Base-by-base conservation (phyloP, 2,888 invertebrate genomes). In the Cosmorhoe ocellata region DNA sequence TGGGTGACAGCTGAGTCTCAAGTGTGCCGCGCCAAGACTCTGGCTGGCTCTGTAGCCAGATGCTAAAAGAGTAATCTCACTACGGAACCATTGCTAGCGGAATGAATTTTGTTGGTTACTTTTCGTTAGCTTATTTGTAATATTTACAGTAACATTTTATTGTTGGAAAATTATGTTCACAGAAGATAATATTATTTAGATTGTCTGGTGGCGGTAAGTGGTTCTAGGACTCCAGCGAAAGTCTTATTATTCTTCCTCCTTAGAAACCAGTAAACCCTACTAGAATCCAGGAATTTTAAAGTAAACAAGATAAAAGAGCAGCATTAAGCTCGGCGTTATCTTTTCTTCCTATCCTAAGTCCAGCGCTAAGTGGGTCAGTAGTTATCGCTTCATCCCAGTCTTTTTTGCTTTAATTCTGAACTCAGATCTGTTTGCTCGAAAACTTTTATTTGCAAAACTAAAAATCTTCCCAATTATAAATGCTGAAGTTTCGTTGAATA, bases 1-100 rank as follows among this genome's bases (percentile, higher is more conserved):
- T 37, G 12, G 51, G 47, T 51, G 51, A 58, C 56, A 53, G 53
- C 53, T 53, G 48, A 51, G 40, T 9, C 51, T 47, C 48, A 38
- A 56, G 47, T 44, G 40, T 36, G 31, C 44, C 24, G 34, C 33
- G 39, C 43, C 39, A 48, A 34, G 33, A 33, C 24, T 39, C 27
- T 12, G 12, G 31, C n/a, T n/a, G 32, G 28, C 37, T 51, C 22
- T 11, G 37, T 51, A 38, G 42, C 46, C 42, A 51, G 41, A 37
- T 42, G 38, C 38, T 46, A 10, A 42, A 46, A 50, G 26, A 38
- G 38, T 38, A n/a, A 38, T 42, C 28, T n/a, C 28, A 18, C 33
- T 36, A 9, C 30, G 24, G 26, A 45, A 51, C 26, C 32, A 40
- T 26, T 36, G 11, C 27, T 27, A 18, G 30, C 12, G 11, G 18